Evolutionary conservation across 2,797 vertebrate genomes (phyloP), one percentile per base, ranked within the genome.

Genomic region (Cynopterus sphinx): DNA sequence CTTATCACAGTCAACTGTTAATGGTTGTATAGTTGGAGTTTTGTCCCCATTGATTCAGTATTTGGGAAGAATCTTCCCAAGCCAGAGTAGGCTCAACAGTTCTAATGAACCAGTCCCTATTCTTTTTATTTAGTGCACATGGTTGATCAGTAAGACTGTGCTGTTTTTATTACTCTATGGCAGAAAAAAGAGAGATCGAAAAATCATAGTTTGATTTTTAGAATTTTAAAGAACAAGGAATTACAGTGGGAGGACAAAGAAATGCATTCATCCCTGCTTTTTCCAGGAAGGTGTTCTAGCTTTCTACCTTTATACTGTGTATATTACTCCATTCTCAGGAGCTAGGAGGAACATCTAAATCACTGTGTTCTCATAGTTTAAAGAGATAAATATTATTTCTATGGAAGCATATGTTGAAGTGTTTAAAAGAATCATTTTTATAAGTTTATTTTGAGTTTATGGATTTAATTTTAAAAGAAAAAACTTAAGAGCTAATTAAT

Each of bases 131-230:
- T 77, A 57, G 26, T 93, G 2, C 26, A 59, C 10, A 15, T 93
- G 6, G 39, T 68, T 82, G 46, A 28, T 84, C 31, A 74, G 17
- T 87, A 79, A 79, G 46, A 89, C 73, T 91, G 53, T 85, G n/a
- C 49, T 87, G 5, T 70, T 51, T 92, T 94, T 67, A n/a, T 91
- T 93, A 39, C 51, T 84, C 6, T 89, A 19, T 93, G 16, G 19
- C 89, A 91, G 26, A 78, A 46, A 46, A 91, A 89, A 88, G 24
- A 92, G 26, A 61, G 24, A 75, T 51, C 91, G 68, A 84, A 82
- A 92, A 87, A 61, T 41, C 22, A 24, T 87, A 87, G 55, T 90
- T 92, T 91, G 67, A 81, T 57, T 91, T 92, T 94, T 26, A 96
- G 59, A 89, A 67, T 91, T 94, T 71, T 81, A 63, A 91, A 75